Conservation (phyloP, 2,888 invertebrate species). For the Pyrocoelia pectoralis region DNA sequence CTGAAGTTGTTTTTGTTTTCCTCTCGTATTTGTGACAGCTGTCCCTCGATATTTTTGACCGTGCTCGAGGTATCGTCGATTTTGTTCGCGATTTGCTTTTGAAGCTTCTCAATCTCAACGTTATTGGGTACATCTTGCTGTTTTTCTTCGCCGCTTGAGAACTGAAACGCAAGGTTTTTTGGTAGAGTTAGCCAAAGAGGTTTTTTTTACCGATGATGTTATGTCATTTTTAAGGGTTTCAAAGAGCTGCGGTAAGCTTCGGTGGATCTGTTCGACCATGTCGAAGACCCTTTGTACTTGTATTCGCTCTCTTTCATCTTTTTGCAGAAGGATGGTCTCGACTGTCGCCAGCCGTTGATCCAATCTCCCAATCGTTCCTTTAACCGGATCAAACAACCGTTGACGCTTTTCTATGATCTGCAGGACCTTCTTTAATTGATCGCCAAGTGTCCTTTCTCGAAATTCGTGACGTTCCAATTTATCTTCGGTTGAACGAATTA, state of each 20-base stretch:
- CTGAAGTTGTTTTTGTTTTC: constrained; percentile 59
- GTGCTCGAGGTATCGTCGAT: constrained; percentile 49
- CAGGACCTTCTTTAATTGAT: constrained; percentile 79
- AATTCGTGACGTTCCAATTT: constrained; percentile 87
- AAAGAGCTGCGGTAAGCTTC: constrained; percentile 60
- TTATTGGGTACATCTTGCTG: constrained; percentile 43
- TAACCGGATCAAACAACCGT: constrained; percentile 72
- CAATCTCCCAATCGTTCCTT: constrained; percentile 72
- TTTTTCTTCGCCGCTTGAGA: constrained; percentile 18
- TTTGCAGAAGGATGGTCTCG: constrained; percentile 78
- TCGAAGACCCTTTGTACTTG: constrained; percentile 71
- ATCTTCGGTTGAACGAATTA: constrained; percentile 80
- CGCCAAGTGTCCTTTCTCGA: constrained; percentile 80
- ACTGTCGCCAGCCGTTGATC: constrained; percentile 80
- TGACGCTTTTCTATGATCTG: constrained; percentile 76
- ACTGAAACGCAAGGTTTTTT: constrained; percentile 10
- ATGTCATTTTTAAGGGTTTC: constrained; percentile 59
- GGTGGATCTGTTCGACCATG: constrained; percentile 63
- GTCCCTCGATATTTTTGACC: constrained; percentile 50
- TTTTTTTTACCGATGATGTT: constrained; percentile 48
- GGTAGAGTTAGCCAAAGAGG: background rate
- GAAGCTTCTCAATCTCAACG: constrained; percentile 49
- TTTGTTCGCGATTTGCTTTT: constrained; percentile 49
- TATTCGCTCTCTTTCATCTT: constrained; percentile 71
- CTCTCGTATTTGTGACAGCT: constrained; percentile 51